Conservation (phyloP, 2,113 vertebrate species). For the Bombycilla garrulus region DNA sequence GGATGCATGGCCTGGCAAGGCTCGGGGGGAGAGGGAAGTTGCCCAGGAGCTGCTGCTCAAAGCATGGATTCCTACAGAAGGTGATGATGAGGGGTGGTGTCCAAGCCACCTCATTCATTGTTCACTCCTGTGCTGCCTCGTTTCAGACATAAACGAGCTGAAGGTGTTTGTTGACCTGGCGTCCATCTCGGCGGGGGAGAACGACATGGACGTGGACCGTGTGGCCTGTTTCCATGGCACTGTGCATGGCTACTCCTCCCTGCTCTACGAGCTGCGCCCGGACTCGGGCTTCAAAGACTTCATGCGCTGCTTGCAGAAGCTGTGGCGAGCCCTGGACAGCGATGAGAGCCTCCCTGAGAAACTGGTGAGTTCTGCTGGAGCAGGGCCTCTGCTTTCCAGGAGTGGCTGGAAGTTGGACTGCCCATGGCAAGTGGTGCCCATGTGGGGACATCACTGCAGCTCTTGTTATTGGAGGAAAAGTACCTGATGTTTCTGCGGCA, state of each 20-base stretch:
- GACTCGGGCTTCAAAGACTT: slow-evolving; percentile 76
- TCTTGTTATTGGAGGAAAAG: neutral
- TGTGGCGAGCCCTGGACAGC: slow-evolving; percentile 92
- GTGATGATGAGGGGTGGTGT: neutral
- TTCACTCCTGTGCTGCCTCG: neutral
- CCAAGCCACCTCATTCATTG: neutral
- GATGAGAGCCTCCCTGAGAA: slow-evolving; percentile 85
- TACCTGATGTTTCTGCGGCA: neutral
- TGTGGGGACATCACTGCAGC: neutral
- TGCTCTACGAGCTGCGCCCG: slow-evolving; percentile 84
- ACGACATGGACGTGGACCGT: slow-evolving; percentile 92
- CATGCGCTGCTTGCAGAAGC: slow-evolving; percentile 76
- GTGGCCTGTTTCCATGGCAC: slow-evolving; percentile 93
- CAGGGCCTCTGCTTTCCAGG: neutral
- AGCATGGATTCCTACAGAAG: neutral
- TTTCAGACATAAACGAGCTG: slow-evolving; percentile 87
- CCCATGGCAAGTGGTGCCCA: neutral
- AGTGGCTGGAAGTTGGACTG: neutral
- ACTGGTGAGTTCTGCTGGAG: slow-evolving; percentile 75
- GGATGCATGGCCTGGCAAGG: neutral
- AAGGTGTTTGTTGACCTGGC: slow-evolving; percentile 97
- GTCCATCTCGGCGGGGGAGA: slow-evolving; percentile 96
- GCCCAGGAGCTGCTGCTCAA: neutral
- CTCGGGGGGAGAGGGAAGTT: neutral
- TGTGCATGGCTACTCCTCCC: slow-evolving; percentile 86